Conservation (phyloP, 2,113 vertebrate genomes). For the Cephalophus harveyi region DNA sequence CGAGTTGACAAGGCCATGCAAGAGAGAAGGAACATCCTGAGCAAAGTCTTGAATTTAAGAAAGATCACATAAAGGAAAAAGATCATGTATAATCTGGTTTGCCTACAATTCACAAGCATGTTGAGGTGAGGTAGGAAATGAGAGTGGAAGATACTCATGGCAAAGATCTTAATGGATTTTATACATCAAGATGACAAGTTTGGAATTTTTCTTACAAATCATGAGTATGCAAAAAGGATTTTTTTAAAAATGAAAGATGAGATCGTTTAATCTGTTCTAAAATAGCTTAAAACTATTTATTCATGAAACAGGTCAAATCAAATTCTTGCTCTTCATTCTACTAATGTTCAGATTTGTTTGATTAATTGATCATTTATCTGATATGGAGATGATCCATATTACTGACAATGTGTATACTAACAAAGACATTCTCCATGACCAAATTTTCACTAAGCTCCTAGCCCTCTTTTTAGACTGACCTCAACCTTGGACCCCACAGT, state of each 20-base stretch:
- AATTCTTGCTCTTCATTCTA: neutral
- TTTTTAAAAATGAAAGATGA: neutral
- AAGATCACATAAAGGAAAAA: neutral
- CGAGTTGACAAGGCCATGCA: neutral
- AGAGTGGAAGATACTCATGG: neutral
- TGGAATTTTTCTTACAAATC: neutral
- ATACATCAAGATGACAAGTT: neutral
- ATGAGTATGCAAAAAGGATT: neutral
- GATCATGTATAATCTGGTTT: neutral
- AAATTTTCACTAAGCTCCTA: neutral
- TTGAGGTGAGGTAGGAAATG: neutral
- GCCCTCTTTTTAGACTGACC: neutral
- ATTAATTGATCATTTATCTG: neutral
- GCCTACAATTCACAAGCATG: neutral
- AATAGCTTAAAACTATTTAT: neutral
- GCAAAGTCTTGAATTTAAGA: neutral
- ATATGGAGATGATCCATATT: neutral
- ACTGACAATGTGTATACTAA: neutral
- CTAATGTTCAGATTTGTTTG: neutral
- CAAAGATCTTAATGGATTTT: neutral
- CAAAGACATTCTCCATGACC: neutral
- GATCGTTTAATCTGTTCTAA: neutral
- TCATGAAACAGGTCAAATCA: neutral
- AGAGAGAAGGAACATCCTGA: neutral
- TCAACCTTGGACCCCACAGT: neutral